Base-by-base conservation (phyloP, 2,797 vertebrate genomes). In the Rhinichthys osculus region DNA sequence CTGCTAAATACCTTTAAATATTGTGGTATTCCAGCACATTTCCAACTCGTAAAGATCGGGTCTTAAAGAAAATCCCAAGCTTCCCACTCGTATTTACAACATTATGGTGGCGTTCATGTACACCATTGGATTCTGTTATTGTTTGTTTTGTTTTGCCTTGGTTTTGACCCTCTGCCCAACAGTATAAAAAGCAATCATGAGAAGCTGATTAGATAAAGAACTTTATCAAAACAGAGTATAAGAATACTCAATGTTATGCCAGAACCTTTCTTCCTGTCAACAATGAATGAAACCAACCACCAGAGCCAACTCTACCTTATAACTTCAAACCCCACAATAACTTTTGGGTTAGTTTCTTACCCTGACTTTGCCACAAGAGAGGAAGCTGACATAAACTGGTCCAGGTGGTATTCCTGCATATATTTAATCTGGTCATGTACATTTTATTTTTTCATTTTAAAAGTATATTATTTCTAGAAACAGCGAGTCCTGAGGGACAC, bases 301-400 rank as follows among this genome's bases (percentile, higher is more conserved):
- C 13, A 64, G 30, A 59, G 42, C 42, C 6, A 82, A 82, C 38
- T 71, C 69, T 27, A 82, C 33, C 40, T 71, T 27, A 59, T 40
- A 57, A 54, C 9, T 71, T 23, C 70, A 57, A 71, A 59, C 5
- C 30, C 72, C 40, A 23, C n/a, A 72, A 21, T 44, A 62, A 33
- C 35, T 11, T 59, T 57, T 2, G 17, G 42, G 38, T 69, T 21
- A 6, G 44, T 47, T 47, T 67, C 30, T n/a, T 54, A 52, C 33
- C 35, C 23, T 52, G 10, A 83, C 47, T 38, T 52, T 54, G 33
- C 59, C 70, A 33, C 13, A 62, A 19, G 30, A 19, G 13, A 17
- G 52, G 3, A 23, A 64, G 72, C 40, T 14, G 9, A 30, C 70
- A 38, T 54, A 57, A 77, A 27, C 27, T 27, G 27, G 27, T 27